Base-by-base conservation (phyloP, 2,797 vertebrate genomes). In the Spinibarbus caldwelli region DNA sequence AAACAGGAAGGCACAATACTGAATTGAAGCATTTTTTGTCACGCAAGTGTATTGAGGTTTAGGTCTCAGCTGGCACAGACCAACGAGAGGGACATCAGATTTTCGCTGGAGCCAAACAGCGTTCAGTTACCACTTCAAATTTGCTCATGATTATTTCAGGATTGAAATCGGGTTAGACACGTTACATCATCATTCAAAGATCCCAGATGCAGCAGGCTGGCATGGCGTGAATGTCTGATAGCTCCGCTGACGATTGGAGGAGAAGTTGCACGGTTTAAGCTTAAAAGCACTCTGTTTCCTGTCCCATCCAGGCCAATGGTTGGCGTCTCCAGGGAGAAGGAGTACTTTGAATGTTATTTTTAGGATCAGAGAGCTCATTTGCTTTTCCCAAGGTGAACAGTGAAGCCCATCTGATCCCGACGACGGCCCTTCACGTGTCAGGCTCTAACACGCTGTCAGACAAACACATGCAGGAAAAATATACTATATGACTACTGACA, bases 291-390 rank as follows among this genome's bases (percentile, higher is more conserved):
- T 89, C 86, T 88, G 87, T 78, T 91, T 90, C 90, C 89, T 6
- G 36, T 91, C 88, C 85, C 90, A 92, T 93, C 86, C 92, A 92
- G 92, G 91, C 91, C 91, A 90, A 76, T 87, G 90, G 36, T 87
- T 92, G 82, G 85, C 52, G 68, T 89, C 93, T 90, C 87, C 47
- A 83, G 90, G 89, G 92, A 91, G 67, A 70, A 34, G 85, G 82
- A 90, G 91, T 86, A 88, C 90, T 92, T 92, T 89, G n/a, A 84
- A 84, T 87, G 87, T 88, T 93, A 94, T 93, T 94, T 94, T 94
- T 93, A 94, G 93, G 77, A 85, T 78, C 80, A 86, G 93, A 91
- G 93, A 89, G 91, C 92, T 93, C 84, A 91, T 93, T 78, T 89
- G 88, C 86, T 43, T 85, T 88, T 93, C 91, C 90, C 90, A 87